Evolutionary conservation across 2,888 invertebrate species (phyloP).

Genomic region (Linnaemya vulpina): DNA sequence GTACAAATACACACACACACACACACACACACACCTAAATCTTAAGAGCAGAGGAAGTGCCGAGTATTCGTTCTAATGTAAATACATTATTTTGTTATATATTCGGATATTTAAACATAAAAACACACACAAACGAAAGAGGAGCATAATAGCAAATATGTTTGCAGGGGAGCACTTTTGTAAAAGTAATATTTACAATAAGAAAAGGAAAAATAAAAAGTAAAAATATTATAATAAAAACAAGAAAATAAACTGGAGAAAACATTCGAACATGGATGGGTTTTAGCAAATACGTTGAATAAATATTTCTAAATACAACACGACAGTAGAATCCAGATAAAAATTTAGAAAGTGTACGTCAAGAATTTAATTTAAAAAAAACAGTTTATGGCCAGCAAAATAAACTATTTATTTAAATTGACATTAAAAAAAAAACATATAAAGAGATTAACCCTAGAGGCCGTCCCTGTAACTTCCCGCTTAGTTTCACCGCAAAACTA

Average conservation of each 20-base stretch:
- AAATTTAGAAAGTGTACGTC: no score
- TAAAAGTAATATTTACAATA: not conserved
- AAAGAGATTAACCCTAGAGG: no score
- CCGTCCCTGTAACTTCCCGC: no score
- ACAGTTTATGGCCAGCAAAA: no score
- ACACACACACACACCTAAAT: not conserved
- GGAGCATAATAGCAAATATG: conserved; percentile 14
- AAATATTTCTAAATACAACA: not conserved
- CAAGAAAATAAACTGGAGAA: not conserved
- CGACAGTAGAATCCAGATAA: no score
- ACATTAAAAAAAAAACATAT: no score
- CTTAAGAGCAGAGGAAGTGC: not conserved
- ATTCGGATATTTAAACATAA: conserved; percentile 1
- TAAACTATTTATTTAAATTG: no score
- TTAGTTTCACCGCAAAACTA: no score
- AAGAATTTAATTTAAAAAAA: no score
- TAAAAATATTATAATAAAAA: no score
- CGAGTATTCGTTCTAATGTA: conserved; percentile 5
- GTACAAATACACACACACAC: not conserved
- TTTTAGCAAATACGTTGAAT: not conserved
- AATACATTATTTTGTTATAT: conserved; percentile 1
- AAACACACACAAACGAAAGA: conserved; percentile 14
- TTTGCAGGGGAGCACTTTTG: not conserved
- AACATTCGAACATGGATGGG: conserved; percentile 15
- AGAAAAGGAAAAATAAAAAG: no score